A percentile compares a stretch with the other conserved stretches of the same genome.
Evolutionary conservation across 2,113 vertebrate species (phyloP).

Genomic region (Podarcis raffonei): DNA sequence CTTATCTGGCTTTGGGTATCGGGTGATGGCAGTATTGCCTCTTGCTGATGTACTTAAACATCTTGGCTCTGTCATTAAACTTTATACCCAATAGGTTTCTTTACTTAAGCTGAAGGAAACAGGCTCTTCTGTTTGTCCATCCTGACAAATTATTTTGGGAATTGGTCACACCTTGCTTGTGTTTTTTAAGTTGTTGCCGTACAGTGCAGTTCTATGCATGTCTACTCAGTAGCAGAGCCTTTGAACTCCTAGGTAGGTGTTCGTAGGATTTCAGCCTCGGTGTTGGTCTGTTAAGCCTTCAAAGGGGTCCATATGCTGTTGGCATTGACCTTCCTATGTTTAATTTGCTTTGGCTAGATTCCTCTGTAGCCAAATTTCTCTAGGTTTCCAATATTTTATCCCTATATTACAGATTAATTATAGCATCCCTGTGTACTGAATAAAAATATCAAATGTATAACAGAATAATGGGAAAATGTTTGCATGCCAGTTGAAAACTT

Average conservation of each 20-base stretch:
- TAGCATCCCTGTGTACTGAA: not conserved
- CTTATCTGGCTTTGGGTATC: not conserved
- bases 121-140: not conserved
- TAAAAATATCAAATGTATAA: not conserved
- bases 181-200: not conserved
- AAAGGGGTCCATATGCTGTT: not conserved
- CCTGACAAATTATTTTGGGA: not conserved
- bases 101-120: not conserved
- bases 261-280: no score
- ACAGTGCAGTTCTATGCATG: no score
- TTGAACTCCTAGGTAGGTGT: no score
- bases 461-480: not conserved
- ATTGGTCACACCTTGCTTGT: fast-evolving
- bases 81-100: not conserved
- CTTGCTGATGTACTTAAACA: fast-evolving
- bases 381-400: not conserved
- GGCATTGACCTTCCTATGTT: not conserved
- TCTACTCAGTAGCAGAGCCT: no score
- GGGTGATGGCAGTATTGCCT: not conserved
- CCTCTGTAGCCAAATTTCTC: not conserved
- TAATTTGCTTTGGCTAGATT: not conserved
- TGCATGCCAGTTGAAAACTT: no score
- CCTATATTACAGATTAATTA: not conserved
- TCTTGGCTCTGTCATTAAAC: fast-evolving
- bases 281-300: not conserved